Evolutionary conservation across 2,888 invertebrate genomes (phyloP), one percentile per base, ranked within the genome.

Genomic region (Drosophila colorata): DNA sequence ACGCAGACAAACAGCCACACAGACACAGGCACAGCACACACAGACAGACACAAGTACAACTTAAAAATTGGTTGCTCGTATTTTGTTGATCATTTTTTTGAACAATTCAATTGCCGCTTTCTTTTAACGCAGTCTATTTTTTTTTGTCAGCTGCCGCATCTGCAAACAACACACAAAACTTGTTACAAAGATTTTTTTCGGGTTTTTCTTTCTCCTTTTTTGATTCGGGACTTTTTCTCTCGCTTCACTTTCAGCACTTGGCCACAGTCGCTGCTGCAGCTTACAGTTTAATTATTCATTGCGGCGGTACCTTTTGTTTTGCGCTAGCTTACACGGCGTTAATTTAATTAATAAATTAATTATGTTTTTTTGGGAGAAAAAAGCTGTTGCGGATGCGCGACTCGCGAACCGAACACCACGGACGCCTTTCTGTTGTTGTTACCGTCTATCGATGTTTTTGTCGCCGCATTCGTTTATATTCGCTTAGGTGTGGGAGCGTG

Each of bases 401-500:
- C 79, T 79, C 79, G 79, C 75, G 75, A 75, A 74, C 79, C 75
- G 74, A 75, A 74, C 63, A 53, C 78, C 56, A 78, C 75, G 65
- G 80, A 76, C 80, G 75, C 75, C 75, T 74, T 74, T 74, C 69
- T 64, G 74, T 78, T 78, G 69, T 75, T 78, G 63, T 75, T 57
- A 6, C 18, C 40, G 16, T 33, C 11, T 69, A 71, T 63, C 64
- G 71, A 70, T 76, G 46, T 38, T 61, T 70, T 70, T 20, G 41
- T 40, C 48, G 69, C 55, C 52, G 56, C 61, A 31, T 28, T 44
- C 55, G 44, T 16, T 57, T 51, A 51, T 44, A 48, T n/a, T 61
- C 41, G 18, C 11, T 16, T 65, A 53, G 66, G 52, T 59, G 51
- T 73, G 72, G 1, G 2, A 47, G 28, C 7, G 11, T 8, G 13